Evolutionary conservation across 2,113 vertebrate species (phyloP).

Genomic region (Hystrix brachyura): DNA sequence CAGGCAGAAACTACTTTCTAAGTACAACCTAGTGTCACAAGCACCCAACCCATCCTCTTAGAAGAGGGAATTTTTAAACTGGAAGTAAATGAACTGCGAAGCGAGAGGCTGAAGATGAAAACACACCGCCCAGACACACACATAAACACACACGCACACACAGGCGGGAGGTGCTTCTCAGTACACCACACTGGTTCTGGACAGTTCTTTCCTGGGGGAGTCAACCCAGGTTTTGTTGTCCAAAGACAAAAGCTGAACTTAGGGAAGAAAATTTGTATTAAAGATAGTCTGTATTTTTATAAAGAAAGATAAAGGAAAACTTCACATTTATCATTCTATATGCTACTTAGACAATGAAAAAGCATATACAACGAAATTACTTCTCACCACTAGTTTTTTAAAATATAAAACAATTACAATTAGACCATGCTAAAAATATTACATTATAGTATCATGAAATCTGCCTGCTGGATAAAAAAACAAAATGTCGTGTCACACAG

Average conservation of each 20-base stretch:
- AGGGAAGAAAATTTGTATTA: background rate
- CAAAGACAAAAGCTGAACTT: slow-evolving; percentile 28
- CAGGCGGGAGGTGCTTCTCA: background rate
- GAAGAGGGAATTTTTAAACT: background rate
- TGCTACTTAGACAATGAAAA: background rate
- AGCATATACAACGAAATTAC: background rate
- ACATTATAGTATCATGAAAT: background rate
- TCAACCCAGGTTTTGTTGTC: background rate
- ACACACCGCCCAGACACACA: background rate
- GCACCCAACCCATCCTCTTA: background rate
- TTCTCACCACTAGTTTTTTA: background rate
- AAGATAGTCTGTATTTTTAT: background rate
- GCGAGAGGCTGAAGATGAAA: slow-evolving; percentile 4
- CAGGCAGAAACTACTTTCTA: background rate
- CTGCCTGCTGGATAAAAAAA: background rate
- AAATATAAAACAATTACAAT: slow-evolving; percentile 46
- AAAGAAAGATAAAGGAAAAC: background rate
- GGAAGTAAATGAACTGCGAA: background rate
- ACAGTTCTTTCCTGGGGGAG: background rate
- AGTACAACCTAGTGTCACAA: background rate
- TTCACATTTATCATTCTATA: background rate
- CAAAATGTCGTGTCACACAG: slow-evolving; percentile 78
- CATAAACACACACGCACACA: background rate
- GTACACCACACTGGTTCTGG: background rate
- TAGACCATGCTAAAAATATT: background rate